Percentiles rank a stretch among this genome's conserved stretches.
Conservation (phyloP, 2,888 invertebrate genomes). For the Nemapogon koenigi region DNA sequence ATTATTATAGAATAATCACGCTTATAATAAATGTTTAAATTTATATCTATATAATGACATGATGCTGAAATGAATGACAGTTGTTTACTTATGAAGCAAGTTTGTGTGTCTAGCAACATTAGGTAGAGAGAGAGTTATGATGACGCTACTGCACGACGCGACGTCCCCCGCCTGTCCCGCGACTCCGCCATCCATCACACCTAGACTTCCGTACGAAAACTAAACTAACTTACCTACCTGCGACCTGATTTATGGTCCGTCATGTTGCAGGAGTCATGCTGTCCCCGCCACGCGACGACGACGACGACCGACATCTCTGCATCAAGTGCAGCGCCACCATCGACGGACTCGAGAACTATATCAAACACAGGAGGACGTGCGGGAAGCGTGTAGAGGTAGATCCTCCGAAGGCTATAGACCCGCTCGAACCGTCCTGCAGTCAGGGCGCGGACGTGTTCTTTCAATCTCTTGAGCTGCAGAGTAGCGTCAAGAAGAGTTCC, state of each 20-base stretch:
- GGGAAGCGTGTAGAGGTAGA: slow-evolving; percentile 34
- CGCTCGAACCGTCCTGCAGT: slow-evolving; percentile 58
- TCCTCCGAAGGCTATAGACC: slow-evolving; percentile 29
- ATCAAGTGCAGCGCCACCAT: slow-evolving; percentile 86
- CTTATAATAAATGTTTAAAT: too few species aligned
- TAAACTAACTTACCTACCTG: neutral
- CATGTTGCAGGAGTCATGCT: too few species aligned
- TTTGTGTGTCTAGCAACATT: too few species aligned
- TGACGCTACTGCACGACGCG: slow-evolving; percentile 32
- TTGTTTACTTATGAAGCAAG: too few species aligned
- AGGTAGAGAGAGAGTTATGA: too few species aligned
- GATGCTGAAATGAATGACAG: too few species aligned
- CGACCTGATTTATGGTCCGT: too few species aligned
- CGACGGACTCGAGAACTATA: slow-evolving; percentile 84
- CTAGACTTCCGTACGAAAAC: neutral
- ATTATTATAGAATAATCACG: too few species aligned
- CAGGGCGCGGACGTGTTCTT: slow-evolving; percentile 87
- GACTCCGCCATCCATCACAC: slow-evolving; percentile 23
- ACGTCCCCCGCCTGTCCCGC: slow-evolving; percentile 27
- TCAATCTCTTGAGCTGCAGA: slow-evolving; percentile 80
- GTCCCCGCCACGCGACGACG: slow-evolving; percentile 63
- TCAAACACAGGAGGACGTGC: slow-evolving; percentile 82
- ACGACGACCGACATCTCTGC: slow-evolving; percentile 87
- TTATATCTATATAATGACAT: too few species aligned
- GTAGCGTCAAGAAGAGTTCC: slow-evolving; percentile 69